Evolutionary conservation across 2,797 vertebrate genomes (phyloP).

Genomic region (Nannoperca australis): DNA sequence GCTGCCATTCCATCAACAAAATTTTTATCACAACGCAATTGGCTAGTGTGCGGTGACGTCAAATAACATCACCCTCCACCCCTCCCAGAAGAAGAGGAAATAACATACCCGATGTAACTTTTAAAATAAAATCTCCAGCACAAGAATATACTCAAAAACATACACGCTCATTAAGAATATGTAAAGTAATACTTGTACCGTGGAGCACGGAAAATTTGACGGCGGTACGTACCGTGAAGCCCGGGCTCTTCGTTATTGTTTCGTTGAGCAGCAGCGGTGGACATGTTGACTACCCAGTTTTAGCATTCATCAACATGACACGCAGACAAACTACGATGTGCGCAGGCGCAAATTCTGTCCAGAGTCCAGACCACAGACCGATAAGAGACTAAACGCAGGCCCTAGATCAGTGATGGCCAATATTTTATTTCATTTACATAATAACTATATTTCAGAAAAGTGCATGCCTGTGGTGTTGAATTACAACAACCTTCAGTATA

Average conservation of each 20-base stretch:
- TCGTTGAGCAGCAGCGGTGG: slow-evolving; percentile 83
- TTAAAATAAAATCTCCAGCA: slow-evolving; percentile 70
- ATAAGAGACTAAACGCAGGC: background rate
- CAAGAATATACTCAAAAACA: background rate
- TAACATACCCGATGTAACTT: slow-evolving; percentile 74
- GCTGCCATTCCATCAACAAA: slow-evolving; percentile 70
- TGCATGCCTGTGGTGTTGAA: too few species aligned
- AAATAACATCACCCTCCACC: slow-evolving; percentile 47
- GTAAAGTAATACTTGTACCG: background rate
- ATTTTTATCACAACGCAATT: slow-evolving; percentile 49
- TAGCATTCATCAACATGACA: slow-evolving; percentile 77
- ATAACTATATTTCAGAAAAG: background rate
- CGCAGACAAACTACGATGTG: slow-evolving; percentile 58
- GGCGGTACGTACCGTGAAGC: slow-evolving; percentile 82
- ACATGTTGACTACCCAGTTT: slow-evolving; percentile 84
- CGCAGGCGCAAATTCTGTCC: slow-evolving; percentile 68
- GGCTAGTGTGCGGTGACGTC: slow-evolving; percentile 57
- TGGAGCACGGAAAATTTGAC: too few species aligned
- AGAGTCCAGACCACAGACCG: slow-evolving; percentile 11
- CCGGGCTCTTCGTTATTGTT: slow-evolving; percentile 87
- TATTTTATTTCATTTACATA: background rate
- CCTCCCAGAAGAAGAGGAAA: slow-evolving; percentile 80
- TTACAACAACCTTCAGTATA: background rate
- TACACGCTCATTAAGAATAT: too few species aligned
- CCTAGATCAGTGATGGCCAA: background rate